A percentile compares a stretch with the other conserved stretches of the same genome.
Evolutionary conservation across 92 coral and sea anemone genomes (phyloP).

Genomic region (Porites lobata): DNA sequence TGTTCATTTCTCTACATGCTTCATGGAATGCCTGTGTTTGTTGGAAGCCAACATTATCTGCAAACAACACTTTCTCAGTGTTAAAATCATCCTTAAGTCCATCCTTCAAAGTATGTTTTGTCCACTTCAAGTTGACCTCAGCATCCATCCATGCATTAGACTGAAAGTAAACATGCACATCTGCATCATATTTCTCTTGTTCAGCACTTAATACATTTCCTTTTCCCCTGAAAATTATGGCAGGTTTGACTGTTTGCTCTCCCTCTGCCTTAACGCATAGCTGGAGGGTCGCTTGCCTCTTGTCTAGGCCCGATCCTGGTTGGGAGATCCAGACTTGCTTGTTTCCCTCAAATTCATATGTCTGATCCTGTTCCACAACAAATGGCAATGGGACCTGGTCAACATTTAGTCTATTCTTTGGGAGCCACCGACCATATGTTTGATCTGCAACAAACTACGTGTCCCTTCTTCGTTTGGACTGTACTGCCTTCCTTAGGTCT

Average conservation of each 20-base stretch:
- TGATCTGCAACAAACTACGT: not conserved
- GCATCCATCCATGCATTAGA: constrained; percentile 39
- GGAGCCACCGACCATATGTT: not conserved
- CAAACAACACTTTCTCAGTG: constrained; percentile 3
- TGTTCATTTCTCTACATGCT: constrained; percentile 32
- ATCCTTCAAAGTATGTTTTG: not conserved
- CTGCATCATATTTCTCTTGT: constrained; percentile 24
- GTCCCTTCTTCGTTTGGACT: constrained; percentile 3
- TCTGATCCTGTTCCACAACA: constrained; percentile 40
- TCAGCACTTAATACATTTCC: constrained; percentile 26
- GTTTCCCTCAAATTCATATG: constrained; percentile 38
- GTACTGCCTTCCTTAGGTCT: constrained; percentile 6
- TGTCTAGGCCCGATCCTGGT: constrained; percentile 42
- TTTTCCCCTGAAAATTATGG: constrained; percentile 35
- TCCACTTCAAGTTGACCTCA: constrained; percentile 41
- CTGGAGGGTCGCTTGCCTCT: constrained; percentile 40
- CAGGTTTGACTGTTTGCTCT: constrained; percentile 33
- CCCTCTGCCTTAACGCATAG: constrained; percentile 36
- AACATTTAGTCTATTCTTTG: too few relatives aligned
- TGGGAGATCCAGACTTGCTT: constrained; percentile 46
- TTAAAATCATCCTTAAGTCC: constrained; percentile 13
- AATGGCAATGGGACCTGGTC: constrained; percentile 46
- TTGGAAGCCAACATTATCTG: constrained; percentile 19
- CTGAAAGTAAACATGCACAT: constrained; percentile 37
- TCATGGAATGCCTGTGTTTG: constrained; percentile 22